Conservation (phyloP, 2,888 invertebrate genomes). For the Tinea trinotella region DNA sequence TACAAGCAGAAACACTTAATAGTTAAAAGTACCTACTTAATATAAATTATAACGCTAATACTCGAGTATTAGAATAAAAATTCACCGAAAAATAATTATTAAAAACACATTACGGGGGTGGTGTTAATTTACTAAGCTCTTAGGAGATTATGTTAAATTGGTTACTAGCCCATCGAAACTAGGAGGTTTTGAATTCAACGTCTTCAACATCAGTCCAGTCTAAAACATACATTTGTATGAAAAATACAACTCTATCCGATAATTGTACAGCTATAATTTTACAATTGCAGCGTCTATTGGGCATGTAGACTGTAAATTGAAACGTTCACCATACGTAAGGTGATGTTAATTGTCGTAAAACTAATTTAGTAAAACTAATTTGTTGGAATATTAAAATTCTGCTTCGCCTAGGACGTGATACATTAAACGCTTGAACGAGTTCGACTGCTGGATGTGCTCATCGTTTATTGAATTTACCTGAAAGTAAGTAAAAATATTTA, state of each 20-base stretch:
- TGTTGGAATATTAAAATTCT: conserved; percentile 53
- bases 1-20: conserved; percentile 68
- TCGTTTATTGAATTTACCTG: conserved; percentile 80
- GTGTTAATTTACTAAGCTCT: conserved; percentile 45
- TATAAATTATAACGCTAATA: conserved; percentile 64
- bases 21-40: conserved; percentile 66
- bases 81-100: conserved; percentile 60
- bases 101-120: conserved; percentile 59
- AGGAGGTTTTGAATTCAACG: background rate
- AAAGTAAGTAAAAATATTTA: too few relatives aligned
- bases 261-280: too few relatives aligned
- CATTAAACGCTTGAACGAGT: conserved; percentile 94
- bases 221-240: background rate
- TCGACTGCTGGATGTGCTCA: conserved; percentile 91
- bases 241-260: too few relatives aligned
- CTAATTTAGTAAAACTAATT: background rate
- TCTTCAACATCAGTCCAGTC: conserved; percentile 4
- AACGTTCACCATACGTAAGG: background rate
- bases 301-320: background rate
- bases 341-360: background rate
- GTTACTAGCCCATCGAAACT: conserved; percentile 14
- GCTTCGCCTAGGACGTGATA: conserved; percentile 89
- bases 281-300: too few relatives aligned
- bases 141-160: conserved; percentile 58
- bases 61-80: conserved; percentile 70